Percentiles rank a stretch among this genome's conserved stretches.
Evolutionary conservation across 1,140 invertebrate genomes (phyloP).

Genomic region (Tetramorium simillimum): DNA sequence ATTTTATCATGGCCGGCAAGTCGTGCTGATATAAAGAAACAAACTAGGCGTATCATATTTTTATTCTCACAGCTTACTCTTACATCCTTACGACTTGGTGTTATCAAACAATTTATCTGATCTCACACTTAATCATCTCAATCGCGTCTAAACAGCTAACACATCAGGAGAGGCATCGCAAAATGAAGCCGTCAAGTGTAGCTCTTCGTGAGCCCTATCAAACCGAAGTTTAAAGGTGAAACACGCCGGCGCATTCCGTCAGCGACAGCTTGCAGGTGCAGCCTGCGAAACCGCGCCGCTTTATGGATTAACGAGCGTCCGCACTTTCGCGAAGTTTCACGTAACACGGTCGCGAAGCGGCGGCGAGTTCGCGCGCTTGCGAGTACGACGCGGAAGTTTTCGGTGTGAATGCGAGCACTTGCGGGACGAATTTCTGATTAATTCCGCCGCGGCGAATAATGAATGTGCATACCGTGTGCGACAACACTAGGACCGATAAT

Average conservation of each 20-base stretch:
- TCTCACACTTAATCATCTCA: constrained; percentile 9
- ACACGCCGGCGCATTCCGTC: constrained; percentile 29
- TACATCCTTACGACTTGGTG: not conserved
- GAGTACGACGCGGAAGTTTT: not conserved
- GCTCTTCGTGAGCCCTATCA: constrained; percentile 13
- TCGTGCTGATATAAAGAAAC: not conserved
- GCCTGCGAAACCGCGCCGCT: constrained; percentile 49
- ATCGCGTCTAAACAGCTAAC: not conserved
- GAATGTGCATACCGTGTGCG: not conserved
- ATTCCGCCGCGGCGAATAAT: constrained; percentile 17
- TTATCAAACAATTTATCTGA: constrained; percentile 4
- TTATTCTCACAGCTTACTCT: not conserved
- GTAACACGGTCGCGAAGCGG: constrained; percentile 4
- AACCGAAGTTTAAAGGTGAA: constrained; percentile 49
- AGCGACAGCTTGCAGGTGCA: constrained; percentile 60
- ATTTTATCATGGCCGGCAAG: not conserved
- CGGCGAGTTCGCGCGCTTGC: not conserved
- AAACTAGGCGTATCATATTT: not conserved
- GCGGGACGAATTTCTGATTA: constrained; percentile 43
- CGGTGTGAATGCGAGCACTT: constrained; percentile 26
- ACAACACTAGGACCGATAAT: not conserved
- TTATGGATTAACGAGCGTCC: constrained; percentile 68
- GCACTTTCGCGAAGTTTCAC: constrained; percentile 51
- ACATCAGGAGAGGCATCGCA: not conserved
- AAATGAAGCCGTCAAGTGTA: not conserved